phyloP scores from a whole-genome alignment of 1,140 invertebrate species.

The Drepana arcuata region DNA sequence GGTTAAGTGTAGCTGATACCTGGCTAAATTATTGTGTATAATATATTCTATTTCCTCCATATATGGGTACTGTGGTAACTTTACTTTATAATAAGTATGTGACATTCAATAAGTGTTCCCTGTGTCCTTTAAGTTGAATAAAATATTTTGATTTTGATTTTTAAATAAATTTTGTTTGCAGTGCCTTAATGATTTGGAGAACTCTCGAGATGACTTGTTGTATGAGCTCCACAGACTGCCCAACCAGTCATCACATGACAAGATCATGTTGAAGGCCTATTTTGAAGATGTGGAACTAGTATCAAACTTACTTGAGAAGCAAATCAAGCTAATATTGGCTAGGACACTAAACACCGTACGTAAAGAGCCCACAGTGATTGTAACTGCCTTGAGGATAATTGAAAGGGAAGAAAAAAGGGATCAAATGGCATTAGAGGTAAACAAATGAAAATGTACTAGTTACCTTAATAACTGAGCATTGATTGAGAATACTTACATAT shows the following conservation, averaged over 20 bases:
- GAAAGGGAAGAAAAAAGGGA: slow-evolving; percentile 96
- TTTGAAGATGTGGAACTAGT: slow-evolving; percentile 96
- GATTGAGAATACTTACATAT: no score
- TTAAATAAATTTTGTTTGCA: slow-evolving; percentile 33
- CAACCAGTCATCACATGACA: slow-evolving; percentile 91
- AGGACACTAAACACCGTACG: slow-evolving; percentile 94
- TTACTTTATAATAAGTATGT: no score
- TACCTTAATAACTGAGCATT: no score
- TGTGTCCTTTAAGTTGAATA: no score
- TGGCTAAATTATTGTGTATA: no score
- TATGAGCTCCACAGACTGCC: slow-evolving; percentile 96
- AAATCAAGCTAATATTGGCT: slow-evolving; percentile 90
- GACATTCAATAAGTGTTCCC: no score
- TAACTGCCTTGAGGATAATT: slow-evolving; percentile 96
- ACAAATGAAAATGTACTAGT: no score
- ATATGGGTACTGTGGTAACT: no score
- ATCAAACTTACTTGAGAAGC: slow-evolving; percentile 92
- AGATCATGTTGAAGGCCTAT: slow-evolving; percentile 93
- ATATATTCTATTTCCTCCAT: no score
- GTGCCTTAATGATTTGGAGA: slow-evolving; percentile 95
- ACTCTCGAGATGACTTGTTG: slow-evolving; percentile 94
- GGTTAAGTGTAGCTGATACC: no score
- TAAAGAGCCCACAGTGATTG: slow-evolving; percentile 96
- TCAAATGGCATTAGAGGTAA: slow-evolving; percentile 81
- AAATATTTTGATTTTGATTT: no score